These are phyloP conservation scores for Cyanistes caeruleus DNA, from an alignment of 2,113 vertebrate species.

Conservation along the genomic window DNA sequence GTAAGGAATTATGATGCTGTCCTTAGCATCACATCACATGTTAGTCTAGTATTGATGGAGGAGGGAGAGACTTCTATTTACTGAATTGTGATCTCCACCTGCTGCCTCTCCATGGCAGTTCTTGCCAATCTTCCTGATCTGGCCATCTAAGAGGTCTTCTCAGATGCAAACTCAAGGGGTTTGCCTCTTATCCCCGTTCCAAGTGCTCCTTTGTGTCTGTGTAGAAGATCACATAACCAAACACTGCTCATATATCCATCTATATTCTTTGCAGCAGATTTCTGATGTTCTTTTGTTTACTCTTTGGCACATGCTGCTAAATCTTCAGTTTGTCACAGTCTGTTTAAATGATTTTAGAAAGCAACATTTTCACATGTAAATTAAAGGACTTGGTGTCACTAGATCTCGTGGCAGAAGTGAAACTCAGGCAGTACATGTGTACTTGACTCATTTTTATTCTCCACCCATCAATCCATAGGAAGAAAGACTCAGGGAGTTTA, in stretches of 20 bases:
- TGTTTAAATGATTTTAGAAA: background rate
- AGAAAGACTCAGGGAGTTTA: background rate
- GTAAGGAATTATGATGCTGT: background rate
- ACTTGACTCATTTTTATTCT: background rate
- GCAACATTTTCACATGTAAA: background rate
- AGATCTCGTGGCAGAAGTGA: background rate
- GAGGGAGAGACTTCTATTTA: background rate
- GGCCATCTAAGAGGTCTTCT: background rate
- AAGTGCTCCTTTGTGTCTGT: background rate
- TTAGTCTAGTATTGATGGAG: no score
- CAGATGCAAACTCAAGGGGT: background rate
- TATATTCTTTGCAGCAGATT: background rate
- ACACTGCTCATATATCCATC: background rate
- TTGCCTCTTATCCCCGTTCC: background rate
- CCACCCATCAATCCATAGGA: background rate
- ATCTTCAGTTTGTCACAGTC: background rate
- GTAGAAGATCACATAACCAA: background rate
- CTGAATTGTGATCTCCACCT: background rate
- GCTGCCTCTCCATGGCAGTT: background rate
- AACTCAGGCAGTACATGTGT: background rate
- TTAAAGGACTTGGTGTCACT: background rate
- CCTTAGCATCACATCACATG: background rate
- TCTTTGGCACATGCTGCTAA: background rate
- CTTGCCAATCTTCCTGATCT: background rate
- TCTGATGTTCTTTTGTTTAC: background rate